phyloP scores from a whole-genome alignment of 2,888 invertebrate genomes.

The Alviniconcha strummeri region DNA sequence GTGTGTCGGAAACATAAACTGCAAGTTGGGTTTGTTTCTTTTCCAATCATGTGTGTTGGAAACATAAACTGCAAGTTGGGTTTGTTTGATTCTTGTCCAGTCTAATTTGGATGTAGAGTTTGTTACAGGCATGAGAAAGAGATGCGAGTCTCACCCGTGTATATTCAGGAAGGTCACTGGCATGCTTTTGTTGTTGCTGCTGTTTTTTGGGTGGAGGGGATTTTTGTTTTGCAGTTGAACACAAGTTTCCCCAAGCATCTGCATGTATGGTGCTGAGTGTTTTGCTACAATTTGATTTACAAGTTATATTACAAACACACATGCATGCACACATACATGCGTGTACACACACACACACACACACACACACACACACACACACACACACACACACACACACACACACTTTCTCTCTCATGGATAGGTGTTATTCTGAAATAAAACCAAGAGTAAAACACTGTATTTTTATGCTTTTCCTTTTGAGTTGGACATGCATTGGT shows the following conservation, averaged over 20 bases:
- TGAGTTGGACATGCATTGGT: neutral
- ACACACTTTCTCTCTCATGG: neutral
- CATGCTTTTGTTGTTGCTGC: too few species aligned
- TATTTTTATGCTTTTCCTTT: neutral
- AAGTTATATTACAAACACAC: neutral
- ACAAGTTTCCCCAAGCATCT: neutral
- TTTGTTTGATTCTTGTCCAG: too few species aligned
- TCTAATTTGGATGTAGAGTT: too few species aligned
- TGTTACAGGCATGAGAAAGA: too few species aligned
- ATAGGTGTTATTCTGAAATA: neutral
- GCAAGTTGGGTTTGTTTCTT: too few species aligned
- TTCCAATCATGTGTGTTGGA: too few species aligned
- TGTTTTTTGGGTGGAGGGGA: too few species aligned
- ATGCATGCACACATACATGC: neutral
- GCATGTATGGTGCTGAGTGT: neutral
- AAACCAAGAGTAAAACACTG: neutral
- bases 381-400: conserved; percentile 14
- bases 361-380: neutral
- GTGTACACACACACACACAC: conserved; percentile 1
- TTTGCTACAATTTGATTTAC: neutral
- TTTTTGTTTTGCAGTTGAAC: neutral
- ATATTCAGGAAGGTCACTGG: too few species aligned
- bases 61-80: too few species aligned
- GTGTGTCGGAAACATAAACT: too few species aligned
- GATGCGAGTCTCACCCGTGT: too few species aligned